These are phyloP conservation scores for Temnothorax longispinosus DNA, from an alignment of 1,140 invertebrate genomes.

Conservation along the genomic window DNA sequence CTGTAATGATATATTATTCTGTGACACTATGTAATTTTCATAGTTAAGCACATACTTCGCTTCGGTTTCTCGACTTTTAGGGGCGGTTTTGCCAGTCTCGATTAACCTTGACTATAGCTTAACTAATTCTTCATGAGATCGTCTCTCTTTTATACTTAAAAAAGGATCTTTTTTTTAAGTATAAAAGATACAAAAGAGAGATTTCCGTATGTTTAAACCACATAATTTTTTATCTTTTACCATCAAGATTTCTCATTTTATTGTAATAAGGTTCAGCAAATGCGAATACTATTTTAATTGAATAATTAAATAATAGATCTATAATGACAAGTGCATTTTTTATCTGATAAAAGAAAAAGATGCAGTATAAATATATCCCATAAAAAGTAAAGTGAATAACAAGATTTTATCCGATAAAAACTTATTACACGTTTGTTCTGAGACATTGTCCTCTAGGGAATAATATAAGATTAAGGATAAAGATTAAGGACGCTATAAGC, in stretches of 20 bases:
- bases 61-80: conserved; percentile 36
- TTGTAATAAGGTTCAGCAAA: background rate
- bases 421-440: background rate
- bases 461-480: conserved; percentile 25
- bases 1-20: conserved; percentile 54
- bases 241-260: background rate
- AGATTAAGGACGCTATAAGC: conserved; percentile 17
- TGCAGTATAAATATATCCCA: background rate
- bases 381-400: background rate
- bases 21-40: conserved; percentile 46
- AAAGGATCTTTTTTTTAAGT: background rate
- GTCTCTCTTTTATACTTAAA: background rate
- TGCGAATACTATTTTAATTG: background rate
- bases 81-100: conserved; percentile 20
- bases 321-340: background rate
- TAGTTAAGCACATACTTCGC: conserved; percentile 38
- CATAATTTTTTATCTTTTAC: background rate
- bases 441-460: background rate
- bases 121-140: conserved; percentile 1
- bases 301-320: background rate
- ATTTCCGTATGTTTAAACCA: background rate
- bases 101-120: conserved; percentile 38
- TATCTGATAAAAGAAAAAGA: background rate
- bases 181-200: background rate
- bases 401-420: background rate